Conservation (phyloP, 2,888 invertebrate species). For the Lepidochitona cinerea region DNA sequence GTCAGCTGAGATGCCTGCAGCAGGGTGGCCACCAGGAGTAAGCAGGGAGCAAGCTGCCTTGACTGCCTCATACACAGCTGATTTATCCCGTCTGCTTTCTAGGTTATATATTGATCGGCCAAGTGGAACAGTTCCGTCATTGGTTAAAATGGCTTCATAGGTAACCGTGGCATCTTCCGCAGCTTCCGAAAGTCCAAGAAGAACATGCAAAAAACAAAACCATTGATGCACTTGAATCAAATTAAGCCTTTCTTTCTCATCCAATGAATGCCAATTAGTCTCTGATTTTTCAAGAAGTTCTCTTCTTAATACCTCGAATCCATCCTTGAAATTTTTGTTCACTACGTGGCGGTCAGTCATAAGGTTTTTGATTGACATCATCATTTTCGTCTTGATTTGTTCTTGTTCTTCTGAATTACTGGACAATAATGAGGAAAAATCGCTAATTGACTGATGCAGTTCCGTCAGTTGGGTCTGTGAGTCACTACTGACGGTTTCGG, state of each 20-base stretch:
- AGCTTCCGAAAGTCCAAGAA: background rate
- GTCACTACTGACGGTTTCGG: background rate
- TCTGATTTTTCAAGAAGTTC: background rate
- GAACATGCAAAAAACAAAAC: slow-evolving; percentile 1
- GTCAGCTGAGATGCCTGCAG: background rate
- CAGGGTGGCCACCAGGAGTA: background rate
- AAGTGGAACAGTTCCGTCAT: background rate
- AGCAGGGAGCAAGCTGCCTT: background rate
- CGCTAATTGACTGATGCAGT: background rate
- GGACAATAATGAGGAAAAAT: background rate
- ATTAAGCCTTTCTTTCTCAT: background rate
- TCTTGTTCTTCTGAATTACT: background rate
- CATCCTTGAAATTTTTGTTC: slow-evolving; percentile 1
- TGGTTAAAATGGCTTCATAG: background rate
- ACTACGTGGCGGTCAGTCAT: background rate
- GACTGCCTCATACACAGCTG: background rate
- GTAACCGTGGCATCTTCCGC: background rate
- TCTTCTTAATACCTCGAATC: background rate
- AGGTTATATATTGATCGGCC: background rate
- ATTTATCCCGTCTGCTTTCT: background rate
- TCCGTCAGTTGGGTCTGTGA: background rate
- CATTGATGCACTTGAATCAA: background rate
- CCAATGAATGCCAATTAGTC: background rate
- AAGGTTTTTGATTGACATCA: background rate
- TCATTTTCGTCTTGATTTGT: background rate